Conservation (phyloP, 2,113 vertebrate species). For the Protobothrops mucrosquamatus region DNA sequence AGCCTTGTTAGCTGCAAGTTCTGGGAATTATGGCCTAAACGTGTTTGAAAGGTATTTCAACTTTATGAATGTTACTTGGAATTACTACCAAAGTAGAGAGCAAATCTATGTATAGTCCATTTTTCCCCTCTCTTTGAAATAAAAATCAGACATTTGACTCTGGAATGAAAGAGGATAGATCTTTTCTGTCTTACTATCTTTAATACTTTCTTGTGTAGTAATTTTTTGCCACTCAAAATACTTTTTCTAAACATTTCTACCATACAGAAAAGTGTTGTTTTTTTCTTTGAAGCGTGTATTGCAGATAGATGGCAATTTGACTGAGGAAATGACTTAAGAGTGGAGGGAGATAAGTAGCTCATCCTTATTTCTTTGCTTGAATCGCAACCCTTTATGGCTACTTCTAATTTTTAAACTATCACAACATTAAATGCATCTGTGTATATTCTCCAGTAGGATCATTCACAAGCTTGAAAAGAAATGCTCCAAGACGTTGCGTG, state of each 20-base stretch:
- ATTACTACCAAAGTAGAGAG: background rate
- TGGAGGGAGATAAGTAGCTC: no score
- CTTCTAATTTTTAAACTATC: background rate
- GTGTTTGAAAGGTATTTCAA: background rate
- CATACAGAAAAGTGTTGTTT: background rate
- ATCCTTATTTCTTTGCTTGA: background rate
- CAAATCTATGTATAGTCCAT: background rate
- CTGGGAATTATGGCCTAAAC: background rate
- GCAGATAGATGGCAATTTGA: background rate
- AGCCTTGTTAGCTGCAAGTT: background rate
- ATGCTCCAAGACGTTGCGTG: background rate
- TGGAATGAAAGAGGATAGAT: background rate
- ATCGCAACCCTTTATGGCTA: background rate
- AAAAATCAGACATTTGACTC: background rate
- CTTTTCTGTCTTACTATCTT: background rate
- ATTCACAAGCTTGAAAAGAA: background rate
- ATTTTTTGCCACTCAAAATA: background rate
- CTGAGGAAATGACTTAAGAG: background rate
- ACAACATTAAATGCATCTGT: background rate
- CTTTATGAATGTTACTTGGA: background rate
- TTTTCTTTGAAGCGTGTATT: background rate
- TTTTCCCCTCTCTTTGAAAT: background rate
- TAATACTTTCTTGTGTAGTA: background rate
- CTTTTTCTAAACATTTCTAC: background rate
- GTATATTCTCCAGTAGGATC: background rate